Evolutionary conservation across 1,140 invertebrate species (phyloP).

Genomic region (Nymphalis io): DNA sequence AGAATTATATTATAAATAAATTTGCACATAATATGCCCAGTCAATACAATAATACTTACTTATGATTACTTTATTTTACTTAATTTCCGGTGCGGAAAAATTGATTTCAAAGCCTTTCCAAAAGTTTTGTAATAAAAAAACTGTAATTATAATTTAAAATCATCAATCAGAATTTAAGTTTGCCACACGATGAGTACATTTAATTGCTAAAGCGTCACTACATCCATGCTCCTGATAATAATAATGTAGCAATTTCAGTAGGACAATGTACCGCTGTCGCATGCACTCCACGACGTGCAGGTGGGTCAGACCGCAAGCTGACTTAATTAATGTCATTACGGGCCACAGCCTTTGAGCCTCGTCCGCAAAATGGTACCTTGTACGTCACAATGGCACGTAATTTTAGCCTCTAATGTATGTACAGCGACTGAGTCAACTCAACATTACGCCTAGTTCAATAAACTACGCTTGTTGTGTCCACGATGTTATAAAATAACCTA

Average conservation of each 20-base stretch:
- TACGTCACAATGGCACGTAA: constrained; percentile 3
- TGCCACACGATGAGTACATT: background rate
- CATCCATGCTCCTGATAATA: background rate
- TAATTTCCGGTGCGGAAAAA: no score
- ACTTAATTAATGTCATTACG: constrained; percentile 17
- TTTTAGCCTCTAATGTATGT: constrained; percentile 6
- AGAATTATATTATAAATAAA: no score
- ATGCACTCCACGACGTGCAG: background rate
- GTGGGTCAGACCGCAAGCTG: constrained; percentile 4
- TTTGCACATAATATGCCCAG: no score
- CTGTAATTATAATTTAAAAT: background rate
- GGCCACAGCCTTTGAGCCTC: constrained; percentile 8
- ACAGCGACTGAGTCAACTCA: background rate
- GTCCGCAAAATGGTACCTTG: constrained; percentile 10
- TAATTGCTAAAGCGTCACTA: background rate
- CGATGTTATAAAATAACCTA: background rate
- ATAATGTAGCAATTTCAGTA: constrained; percentile 2
- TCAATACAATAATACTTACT: no score
- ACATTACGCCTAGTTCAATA: background rate
- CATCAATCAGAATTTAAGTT: background rate
- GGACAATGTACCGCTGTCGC: background rate
- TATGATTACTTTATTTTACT: no score
- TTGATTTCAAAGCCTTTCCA: no score
- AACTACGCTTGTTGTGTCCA: background rate
- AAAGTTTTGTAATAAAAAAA: no score